These are phyloP conservation scores for Argyresthia goedartella DNA, from an alignment of 2,888 invertebrate genomes.

Conservation along the genomic window DNA sequence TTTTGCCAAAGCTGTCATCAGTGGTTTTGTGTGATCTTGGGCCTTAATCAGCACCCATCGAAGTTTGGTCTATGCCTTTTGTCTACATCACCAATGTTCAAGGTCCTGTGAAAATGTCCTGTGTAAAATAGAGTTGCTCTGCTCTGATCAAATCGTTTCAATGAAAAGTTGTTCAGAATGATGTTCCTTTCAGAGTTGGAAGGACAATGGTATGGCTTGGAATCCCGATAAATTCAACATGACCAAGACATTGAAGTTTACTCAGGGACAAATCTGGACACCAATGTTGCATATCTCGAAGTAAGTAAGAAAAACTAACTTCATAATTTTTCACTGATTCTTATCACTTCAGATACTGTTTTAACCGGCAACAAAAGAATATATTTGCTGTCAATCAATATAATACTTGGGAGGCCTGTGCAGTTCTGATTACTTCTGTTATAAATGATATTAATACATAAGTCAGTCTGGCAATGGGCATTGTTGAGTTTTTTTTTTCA, in stretches of 20 bases:
- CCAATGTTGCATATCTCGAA: constrained; percentile 64
- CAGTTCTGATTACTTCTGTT: too few relatives aligned
- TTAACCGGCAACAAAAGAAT: not conserved
- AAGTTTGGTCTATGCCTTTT: too few relatives aligned
- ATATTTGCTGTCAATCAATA: not conserved
- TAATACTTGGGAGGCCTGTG: too few relatives aligned
- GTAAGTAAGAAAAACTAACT: constrained; percentile 22
- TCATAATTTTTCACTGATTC: too few relatives aligned
- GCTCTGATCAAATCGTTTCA: not conserved
- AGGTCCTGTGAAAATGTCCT: not conserved
- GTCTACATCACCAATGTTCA: too few relatives aligned
- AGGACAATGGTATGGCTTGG: constrained; percentile 74
- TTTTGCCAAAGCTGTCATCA: too few relatives aligned
- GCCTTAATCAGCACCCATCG: too few relatives aligned
- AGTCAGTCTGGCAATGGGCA: too few relatives aligned
- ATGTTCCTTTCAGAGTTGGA: constrained; percentile 68
- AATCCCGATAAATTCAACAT: constrained; percentile 67
- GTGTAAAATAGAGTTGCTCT: not conserved
- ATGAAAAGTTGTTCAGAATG: not conserved
- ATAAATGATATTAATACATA: too few relatives aligned
- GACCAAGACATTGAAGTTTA: constrained; percentile 52
- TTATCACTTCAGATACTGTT: not conserved
- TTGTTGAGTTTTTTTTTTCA: too few relatives aligned
- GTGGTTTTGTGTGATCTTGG: too few relatives aligned
- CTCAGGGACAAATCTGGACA: constrained; percentile 72